Evolutionary conservation across 2,888 invertebrate genomes (phyloP), one percentile per base, ranked within the genome.

Genomic region (Eucera pruinosa): DNA sequence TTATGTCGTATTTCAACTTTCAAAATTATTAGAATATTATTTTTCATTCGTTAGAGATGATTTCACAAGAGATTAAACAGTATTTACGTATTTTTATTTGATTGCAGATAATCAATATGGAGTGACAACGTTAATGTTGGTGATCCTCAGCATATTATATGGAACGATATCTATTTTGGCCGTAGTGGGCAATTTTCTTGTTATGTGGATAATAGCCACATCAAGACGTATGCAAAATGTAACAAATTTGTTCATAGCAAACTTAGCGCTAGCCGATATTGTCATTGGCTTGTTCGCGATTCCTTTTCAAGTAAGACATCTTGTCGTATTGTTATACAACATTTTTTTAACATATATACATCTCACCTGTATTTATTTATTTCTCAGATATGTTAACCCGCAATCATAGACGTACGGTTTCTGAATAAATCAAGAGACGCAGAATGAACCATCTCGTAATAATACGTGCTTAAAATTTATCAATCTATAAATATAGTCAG

Each of bases 161-260:
- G 97, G 97, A 1, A 94, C 95, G 43, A 97, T 97, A 90, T 97
- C 97, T 23, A 94, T 97, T 30, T 92, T 97, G 84, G 96, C 97
- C 0, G 96, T 97, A 45, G 94, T 96, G 7, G 97, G 97, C 0
- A 97, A 97, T 92, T 94, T 95, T 30, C 94, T 97, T n/a, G 97
- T 97, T 20, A 96, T 97, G 92, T 96, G 96, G 95, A 95, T 97
- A 68, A 96, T 97, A 27, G 95, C 95, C 43, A 96, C 96, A 15
- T 96, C 96, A 67, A 93, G 95, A 39, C 94, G 96, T 80, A 97
- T 97, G 97, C 95, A 96, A 87, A 97, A 96, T 78, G 96, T 96
- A 83, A 97, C 97, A 52, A 97, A 97, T 92, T 96, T 96, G 92
- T 97, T 96, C 92, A 97, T 97, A 57, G 96, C 96, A 18, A 97